Percentiles rank a stretch among this genome's conserved stretches.
Evolutionary conservation across 2,113 vertebrate genomes (phyloP).

Genomic region (Psilopogon haemacephalus): DNA sequence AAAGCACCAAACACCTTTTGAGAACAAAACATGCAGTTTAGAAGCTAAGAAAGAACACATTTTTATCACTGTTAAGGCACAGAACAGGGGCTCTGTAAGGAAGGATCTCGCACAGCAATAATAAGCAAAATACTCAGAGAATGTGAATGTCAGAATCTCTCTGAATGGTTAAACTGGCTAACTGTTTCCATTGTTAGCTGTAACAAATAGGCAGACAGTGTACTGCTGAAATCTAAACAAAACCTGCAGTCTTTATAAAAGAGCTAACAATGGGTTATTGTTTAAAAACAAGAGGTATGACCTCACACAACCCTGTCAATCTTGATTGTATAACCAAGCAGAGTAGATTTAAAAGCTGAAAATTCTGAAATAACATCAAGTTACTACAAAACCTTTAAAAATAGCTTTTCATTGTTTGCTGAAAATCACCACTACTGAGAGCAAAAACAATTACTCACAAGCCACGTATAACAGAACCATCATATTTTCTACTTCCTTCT

Average conservation of each 20-base stretch:
- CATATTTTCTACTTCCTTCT: background rate
- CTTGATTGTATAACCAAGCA: conserved; percentile 50
- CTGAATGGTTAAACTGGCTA: conserved; percentile 22
- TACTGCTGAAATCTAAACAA: conserved; percentile 70
- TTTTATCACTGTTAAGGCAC: background rate
- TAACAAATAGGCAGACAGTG: conserved; percentile 59
- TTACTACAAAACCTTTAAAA: conserved; percentile 43
- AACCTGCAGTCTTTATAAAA: conserved; percentile 55
- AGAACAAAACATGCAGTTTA: background rate
- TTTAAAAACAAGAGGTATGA: conserved; percentile 64
- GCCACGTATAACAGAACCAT: background rate
- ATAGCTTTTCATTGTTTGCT: conserved; percentile 36
- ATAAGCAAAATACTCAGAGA: conserved; percentile 35
- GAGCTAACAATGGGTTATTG: conserved; percentile 70
- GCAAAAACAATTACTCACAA: background rate
- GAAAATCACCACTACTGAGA: background rate
- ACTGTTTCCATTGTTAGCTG: conserved; percentile 60
- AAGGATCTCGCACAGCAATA: background rate
- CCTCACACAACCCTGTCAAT: conserved; percentile 52
- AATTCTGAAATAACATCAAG: conserved; percentile 44
- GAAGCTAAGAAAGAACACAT: background rate
- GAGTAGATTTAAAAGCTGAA: conserved; percentile 46
- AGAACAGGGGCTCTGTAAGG: background rate
- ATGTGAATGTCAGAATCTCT: conserved; percentile 26
- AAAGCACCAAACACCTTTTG: background rate